Percentiles rank a stretch among this genome's conserved stretches.
Conservation (phyloP, 1,140 invertebrate genomes). For the Bombus pascuorum region DNA sequence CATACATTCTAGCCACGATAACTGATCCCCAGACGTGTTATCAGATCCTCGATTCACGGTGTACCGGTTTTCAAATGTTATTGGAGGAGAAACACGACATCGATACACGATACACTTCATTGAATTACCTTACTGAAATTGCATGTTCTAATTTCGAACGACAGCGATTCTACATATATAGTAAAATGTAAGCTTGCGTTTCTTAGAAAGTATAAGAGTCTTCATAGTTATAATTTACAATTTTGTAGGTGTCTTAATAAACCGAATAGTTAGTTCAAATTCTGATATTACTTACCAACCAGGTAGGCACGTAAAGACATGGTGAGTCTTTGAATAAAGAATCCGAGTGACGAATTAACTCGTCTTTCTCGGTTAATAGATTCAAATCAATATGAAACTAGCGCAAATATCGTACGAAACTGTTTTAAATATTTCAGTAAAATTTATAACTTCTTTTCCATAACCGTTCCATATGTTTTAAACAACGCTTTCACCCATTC, state of each 20-base stretch:
- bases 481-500: not conserved
- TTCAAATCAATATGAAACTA: too few relatives aligned
- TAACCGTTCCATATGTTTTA: not conserved
- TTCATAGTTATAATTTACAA: too few relatives aligned
- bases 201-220: too few relatives aligned
- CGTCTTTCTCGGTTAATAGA: not conserved
- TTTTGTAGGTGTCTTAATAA: too few relatives aligned
- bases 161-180: not conserved
- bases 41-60: slow-evolving; percentile 27
- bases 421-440: not conserved
- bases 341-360: not conserved
- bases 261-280: too few relatives aligned
- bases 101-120: slow-evolving; percentile 49
- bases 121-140: slow-evolving; percentile 32
- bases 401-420: not conserved
- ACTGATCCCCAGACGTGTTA: slow-evolving; percentile 11
- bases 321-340: too few relatives aligned
- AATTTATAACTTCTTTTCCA: not conserved
- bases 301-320: too few relatives aligned
- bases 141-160: slow-evolving; percentile 17
- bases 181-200: too few relatives aligned
- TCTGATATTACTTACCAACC: too few relatives aligned
- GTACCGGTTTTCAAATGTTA: slow-evolving; percentile 31
- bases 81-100: slow-evolving; percentile 27
- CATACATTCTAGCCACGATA: not conserved